Evolutionary conservation across 2,888 invertebrate species (phyloP).

Genomic region (Lymantria dispar): DNA sequence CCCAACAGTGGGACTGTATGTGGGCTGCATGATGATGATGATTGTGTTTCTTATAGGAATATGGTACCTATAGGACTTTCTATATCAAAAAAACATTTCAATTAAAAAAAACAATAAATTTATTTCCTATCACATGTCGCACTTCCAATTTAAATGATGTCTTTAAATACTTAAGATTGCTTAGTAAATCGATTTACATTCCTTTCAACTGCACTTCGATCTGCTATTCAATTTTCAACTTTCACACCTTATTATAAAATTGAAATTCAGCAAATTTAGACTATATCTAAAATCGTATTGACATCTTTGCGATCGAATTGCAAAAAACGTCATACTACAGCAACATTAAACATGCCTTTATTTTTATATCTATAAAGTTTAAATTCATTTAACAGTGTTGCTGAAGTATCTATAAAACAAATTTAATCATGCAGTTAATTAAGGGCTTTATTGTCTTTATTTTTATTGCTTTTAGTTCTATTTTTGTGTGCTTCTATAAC

Average conservation of each 20-base stretch:
- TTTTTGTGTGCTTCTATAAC: conserved; percentile 14
- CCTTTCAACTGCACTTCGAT: conserved; percentile 14
- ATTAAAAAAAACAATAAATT: conserved; percentile 7
- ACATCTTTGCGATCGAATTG: conserved; percentile 30
- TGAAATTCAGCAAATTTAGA: conserved; percentile 10
- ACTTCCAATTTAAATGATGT: conserved; percentile 30
- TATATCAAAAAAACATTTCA: not conserved
- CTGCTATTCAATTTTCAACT: conserved; percentile 22
- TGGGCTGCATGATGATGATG: too few relatives aligned
- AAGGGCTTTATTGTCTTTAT: conserved; percentile 16
- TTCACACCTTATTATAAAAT: conserved; percentile 19
- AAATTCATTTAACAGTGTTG: conserved; percentile 14
- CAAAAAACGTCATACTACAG: conserved; percentile 17
- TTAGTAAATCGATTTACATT: conserved; percentile 35
- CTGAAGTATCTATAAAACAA: conserved; percentile 16
- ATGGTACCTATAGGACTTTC: too few relatives aligned
- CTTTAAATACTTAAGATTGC: conserved; percentile 36
- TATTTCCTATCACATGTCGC: conserved; percentile 27
- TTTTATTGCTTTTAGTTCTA: conserved; percentile 9
- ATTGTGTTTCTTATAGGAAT: too few relatives aligned
- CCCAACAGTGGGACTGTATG: too few relatives aligned
- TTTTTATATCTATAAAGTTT: conserved; percentile 7
- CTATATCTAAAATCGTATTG: conserved; percentile 31
- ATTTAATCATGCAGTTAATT: conserved; percentile 8
- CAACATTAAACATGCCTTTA: conserved; percentile 17